Conservation (phyloP, 2,888 invertebrate genomes). For the Pachycephus smyrnensis region DNA sequence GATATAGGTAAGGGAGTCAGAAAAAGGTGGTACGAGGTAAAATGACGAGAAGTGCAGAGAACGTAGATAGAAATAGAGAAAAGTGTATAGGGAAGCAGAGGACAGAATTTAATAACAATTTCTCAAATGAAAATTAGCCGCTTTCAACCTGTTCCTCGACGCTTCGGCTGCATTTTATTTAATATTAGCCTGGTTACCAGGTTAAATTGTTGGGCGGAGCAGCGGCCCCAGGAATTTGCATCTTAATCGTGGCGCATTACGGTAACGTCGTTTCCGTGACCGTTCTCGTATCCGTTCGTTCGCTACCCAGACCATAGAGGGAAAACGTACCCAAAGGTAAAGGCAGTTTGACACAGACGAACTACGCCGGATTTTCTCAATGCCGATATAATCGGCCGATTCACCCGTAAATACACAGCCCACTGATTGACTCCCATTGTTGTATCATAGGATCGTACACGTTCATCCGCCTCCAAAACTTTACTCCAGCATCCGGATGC, state of each 20-base stretch:
- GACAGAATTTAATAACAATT: constrained; percentile 56
- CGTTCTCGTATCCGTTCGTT: constrained; percentile 35
- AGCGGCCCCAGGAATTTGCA: constrained; percentile 57
- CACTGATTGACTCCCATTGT: constrained; percentile 64
- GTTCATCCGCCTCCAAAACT: constrained; percentile 53
- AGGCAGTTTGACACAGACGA: constrained; percentile 33
- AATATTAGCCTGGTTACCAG: constrained; percentile 61
- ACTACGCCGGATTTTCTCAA: constrained; percentile 19
- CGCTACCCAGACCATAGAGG: constrained; percentile 22
- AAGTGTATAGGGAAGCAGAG: constrained; percentile 10
- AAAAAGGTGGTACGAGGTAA: constrained; percentile 14
- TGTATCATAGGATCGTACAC: constrained; percentile 45
- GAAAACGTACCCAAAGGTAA: constrained; percentile 26
- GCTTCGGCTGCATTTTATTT: constrained; percentile 55
- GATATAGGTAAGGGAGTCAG: constrained; percentile 6
- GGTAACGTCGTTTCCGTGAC: constrained; percentile 51
- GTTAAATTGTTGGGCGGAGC: constrained; percentile 60
- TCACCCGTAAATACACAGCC: constrained; percentile 54
- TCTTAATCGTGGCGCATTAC: constrained; percentile 64
- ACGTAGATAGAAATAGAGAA: constrained; percentile 23
- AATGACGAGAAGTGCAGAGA: constrained; percentile 7
- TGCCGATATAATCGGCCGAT: constrained; percentile 58
- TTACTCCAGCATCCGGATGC: constrained; percentile 38
- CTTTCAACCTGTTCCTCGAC: constrained; percentile 34
- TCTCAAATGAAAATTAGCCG: constrained; percentile 56